Evolutionary conservation across 1,140 invertebrate species (phyloP).

Genomic region (Luehdorfia chinensis): DNA sequence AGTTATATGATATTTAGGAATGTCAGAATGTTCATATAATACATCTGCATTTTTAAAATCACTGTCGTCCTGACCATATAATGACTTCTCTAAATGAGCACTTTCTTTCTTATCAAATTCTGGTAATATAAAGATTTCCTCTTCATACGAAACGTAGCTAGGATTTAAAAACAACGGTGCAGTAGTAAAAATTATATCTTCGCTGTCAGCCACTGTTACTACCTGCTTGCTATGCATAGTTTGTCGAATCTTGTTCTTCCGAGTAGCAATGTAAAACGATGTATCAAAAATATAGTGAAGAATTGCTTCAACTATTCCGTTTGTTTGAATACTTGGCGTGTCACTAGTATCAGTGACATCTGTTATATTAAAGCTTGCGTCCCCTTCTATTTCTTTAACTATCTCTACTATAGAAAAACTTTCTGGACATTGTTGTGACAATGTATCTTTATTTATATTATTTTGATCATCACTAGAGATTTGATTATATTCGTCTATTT

Average conservation of each 20-base stretch:
- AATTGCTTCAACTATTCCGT: constrained; percentile 47
- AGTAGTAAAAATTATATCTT: constrained; percentile 64
- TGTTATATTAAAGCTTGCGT: constrained; percentile 33
- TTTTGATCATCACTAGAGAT: constrained; percentile 1
- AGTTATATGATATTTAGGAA: too few species aligned
- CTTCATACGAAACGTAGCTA: too few species aligned
- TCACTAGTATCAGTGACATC: constrained; percentile 48
- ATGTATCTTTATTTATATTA: constrained; percentile 4
- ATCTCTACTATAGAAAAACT: constrained; percentile 56
- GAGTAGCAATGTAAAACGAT: constrained; percentile 29
- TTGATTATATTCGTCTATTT: constrained; percentile 3
- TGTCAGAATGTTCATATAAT: too few species aligned
- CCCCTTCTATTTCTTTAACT: constrained; percentile 44
- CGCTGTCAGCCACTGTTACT: constrained; percentile 54
- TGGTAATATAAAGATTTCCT: too few species aligned
- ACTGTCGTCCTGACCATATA: too few species aligned
- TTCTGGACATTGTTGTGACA: constrained; percentile 8
- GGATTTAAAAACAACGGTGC: constrained; percentile 28
- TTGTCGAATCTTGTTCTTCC: constrained; percentile 24
- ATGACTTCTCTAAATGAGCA: too few species aligned
- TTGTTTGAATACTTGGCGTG: constrained; percentile 23
- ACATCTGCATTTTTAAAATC: too few species aligned
- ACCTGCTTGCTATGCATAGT: constrained; percentile 42
- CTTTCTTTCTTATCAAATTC: too few species aligned
- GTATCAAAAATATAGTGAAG: constrained; percentile 53